Conservation (phyloP, 2,113 vertebrate genomes). For the Vicugna pacos region DNA sequence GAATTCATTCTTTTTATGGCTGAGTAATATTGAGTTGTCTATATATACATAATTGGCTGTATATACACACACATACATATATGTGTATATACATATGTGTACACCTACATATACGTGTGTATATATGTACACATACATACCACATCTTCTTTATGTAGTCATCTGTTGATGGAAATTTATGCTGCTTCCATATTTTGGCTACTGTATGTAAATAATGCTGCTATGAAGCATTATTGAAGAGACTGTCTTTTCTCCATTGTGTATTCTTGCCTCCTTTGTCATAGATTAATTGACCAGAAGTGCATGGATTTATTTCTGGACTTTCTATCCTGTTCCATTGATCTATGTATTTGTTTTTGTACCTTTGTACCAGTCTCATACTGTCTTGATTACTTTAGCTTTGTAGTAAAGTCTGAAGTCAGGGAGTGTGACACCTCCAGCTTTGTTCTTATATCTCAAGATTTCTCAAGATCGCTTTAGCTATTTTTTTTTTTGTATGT, state of each 20-base stretch:
- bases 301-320: neutral
- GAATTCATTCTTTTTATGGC: neutral
- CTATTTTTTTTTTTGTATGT: neutral
- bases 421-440: neutral
- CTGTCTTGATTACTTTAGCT: neutral
- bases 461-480: neutral
- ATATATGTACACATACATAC: too few species aligned
- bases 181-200: neutral
- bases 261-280: neutral
- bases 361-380: neutral
- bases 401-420: neutral
- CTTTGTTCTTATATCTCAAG: neutral
- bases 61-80: too few species aligned
- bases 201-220: neutral
- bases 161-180: neutral
- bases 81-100: too few species aligned
- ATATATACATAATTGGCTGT: too few species aligned
- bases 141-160: neutral
- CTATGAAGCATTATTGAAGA: neutral
- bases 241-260: neutral
- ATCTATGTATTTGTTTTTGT: neutral
- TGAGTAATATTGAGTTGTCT: neutral
- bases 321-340: neutral
- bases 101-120: too few species aligned
- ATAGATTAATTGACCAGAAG: neutral